Conservation (phyloP, 2,888 invertebrate species). For the Leptura quadrifasciata region DNA sequence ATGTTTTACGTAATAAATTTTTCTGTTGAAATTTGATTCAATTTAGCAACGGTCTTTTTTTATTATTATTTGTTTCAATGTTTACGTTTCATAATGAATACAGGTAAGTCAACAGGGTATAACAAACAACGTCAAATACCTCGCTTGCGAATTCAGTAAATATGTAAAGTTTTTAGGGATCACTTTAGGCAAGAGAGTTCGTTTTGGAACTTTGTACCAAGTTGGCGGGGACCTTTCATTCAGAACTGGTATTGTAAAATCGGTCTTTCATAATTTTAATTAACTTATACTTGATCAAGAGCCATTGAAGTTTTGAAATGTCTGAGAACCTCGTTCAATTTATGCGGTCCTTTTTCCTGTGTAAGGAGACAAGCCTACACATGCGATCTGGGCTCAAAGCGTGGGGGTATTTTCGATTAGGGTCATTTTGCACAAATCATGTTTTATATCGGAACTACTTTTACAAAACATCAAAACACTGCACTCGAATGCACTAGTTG, state of each 20-base stretch:
- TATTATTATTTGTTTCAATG: background rate
- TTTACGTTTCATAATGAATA: constrained; percentile 7
- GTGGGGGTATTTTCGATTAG: too few species aligned
- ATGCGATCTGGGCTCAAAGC: too few species aligned
- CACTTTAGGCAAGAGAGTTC: background rate
- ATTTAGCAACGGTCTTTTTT: background rate
- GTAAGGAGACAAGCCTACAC: too few species aligned
- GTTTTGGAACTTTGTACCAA: background rate
- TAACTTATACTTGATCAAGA: too few species aligned
- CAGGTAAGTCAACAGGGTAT: background rate
- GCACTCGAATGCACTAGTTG: too few species aligned
- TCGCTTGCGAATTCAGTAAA: background rate
- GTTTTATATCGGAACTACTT: too few species aligned
- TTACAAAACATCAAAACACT: too few species aligned
- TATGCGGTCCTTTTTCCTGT: too few species aligned
- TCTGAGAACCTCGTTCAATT: too few species aligned
- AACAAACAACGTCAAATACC: background rate
- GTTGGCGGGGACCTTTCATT: background rate
- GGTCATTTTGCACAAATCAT: too few species aligned
- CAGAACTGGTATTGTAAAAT: background rate
- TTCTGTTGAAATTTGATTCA: background rate
- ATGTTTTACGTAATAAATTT: background rate
- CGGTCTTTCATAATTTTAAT: too few species aligned
- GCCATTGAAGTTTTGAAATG: too few species aligned
- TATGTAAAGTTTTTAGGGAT: background rate